Evolutionary conservation across 2,113 vertebrate genomes (phyloP), one percentile per base, ranked within the genome.

Genomic region (Fulica atra): DNA sequence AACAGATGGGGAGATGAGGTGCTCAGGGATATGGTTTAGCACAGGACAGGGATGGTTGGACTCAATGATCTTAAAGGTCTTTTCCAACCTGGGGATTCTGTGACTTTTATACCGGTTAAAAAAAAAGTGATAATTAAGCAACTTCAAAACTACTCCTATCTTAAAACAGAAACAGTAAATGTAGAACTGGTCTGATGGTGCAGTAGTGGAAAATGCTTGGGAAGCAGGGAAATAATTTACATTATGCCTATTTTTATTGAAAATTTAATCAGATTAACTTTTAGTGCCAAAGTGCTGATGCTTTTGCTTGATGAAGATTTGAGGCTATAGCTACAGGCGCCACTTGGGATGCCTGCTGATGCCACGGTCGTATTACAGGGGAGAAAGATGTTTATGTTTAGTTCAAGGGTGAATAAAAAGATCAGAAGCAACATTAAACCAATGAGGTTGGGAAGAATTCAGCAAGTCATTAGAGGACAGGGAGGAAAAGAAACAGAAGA

Each of bases 331-430:
- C 86, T 92, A 51, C 77, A 35, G n/a, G 46, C 57, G 23, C 82
- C 94, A 93, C 73, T 72, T 90, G 86, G 64, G 91, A 93, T 11
- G 44, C 51, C 59, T 87, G 65, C 85, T 31, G 38, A 70, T 76
- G 85, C 73, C 64, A 10, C 80, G 44, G 73, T 80, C 6, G 1
- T 86, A 57, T 91, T 95, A 76, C 74, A 89, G 70, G 74, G 92
- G 74, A 97, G 91, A 92, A 94, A 96, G 80, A 85, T 88, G 83
- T 96, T 97, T 96, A 74, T 95, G 74, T 93, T 54, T 91, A 92
- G 70, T 87, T 92, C 79, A 79, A 80, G 84, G 77, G 80, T 92
- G 81, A 88, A 95, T 91, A 90, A 94, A 95, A 96, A 97, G 76
- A 93, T 97, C 88, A 95, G 81, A 91, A 87, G 79, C 59, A 76